Evolutionary conservation across 2,797 vertebrate species (phyloP), one percentile per base, ranked within the genome.

Genomic region (Enoplosus armatus): DNA sequence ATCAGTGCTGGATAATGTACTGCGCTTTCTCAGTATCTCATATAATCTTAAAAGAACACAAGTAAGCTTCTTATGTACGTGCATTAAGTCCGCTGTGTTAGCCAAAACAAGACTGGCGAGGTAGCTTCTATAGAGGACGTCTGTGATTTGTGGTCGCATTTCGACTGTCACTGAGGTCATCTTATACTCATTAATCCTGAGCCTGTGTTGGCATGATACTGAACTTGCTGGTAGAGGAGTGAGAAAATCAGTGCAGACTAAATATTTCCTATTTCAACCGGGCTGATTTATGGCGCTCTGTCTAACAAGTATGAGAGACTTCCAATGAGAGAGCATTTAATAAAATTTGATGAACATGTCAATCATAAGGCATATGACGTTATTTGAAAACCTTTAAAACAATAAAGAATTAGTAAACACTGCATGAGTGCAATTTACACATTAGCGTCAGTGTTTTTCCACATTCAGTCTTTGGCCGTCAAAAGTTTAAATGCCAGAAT

Each of bases 131-230:
- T 20, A 51, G 72, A 84, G 45, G 73, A 85, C 33, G 33, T 83
- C 50, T 54, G 59, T 84, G 85, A 85, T 82, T 79, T 85, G 79
- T 82, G 77, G 85, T 76, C 14, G 29, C 51, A 74, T 85, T 83
- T 80, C 10, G 8, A 51, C 55, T 35, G 63, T 85, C 75, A 89
- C 72, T 20, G 37, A 81, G 53, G 73, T 75, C 58, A 55, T 79
- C n/a, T 68, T 67, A 76, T 41, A 78, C 66, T 85, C 67, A 83
- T 85, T 82, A 81, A 84, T 85, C 71, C 71, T 45, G 50, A 62
- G 76, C 47, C 68, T 75, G 73, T 47, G 55, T 66, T 70, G 41
- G 41, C 24, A 70, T 47, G 48, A 82, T 69, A 65, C 61, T 77
- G 41, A 75, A 59, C n/a, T 82, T 58, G 35, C 67, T 76, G 51